Evolutionary conservation across 1,140 invertebrate genomes (phyloP), one percentile per base, ranked within the genome.

Genomic region (Drosophila jambulina): DNA sequence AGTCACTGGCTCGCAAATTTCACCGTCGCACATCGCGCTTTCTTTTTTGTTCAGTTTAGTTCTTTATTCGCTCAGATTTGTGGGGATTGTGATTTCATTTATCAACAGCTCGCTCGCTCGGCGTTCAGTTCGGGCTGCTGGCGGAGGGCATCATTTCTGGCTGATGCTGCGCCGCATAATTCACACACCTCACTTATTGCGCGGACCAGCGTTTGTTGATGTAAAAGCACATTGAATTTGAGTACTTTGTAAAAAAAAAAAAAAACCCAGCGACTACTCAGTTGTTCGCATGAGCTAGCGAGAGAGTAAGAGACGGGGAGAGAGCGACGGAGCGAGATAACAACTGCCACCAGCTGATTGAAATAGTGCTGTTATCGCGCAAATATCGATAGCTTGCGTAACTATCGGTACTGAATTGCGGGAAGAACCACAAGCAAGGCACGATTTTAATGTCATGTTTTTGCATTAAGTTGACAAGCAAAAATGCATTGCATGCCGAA

Each of bases 21-120:
- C 85, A 90, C 84, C 64, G 84, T 87, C 84, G 85, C 74, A 90
- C 84, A 87, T 87, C 70, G 62, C 87, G 85, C 85, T 90, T 87
- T 87, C 85, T 90, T 83, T 87, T 85, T 63, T 62, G 53, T 75
- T 76, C 46, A 38, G 57, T 32, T 54, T 32, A 27, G 21, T 62
- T 53, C 43, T 43, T 62, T 75, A 45, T 54, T 48, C 19, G 12
- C 75, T 40, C 54, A 10, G 48, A 63, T 42, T 43, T 42, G 32
- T 54, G 32, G 53, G 53, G 15, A 38, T 48, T 69, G 60, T 76
- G 42, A 42, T 49, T 48, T 53, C 4, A 54, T 54, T 54, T 54
- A 53, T 46, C 43, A 51, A 60, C 27, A 58, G 29, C 46, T 45
- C 29, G 38, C 48, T 46, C 29, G 54, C 54, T 54, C 38, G 25